Base-by-base conservation (phyloP, 1,140 invertebrate genomes). In the Sipha flava region DNA sequence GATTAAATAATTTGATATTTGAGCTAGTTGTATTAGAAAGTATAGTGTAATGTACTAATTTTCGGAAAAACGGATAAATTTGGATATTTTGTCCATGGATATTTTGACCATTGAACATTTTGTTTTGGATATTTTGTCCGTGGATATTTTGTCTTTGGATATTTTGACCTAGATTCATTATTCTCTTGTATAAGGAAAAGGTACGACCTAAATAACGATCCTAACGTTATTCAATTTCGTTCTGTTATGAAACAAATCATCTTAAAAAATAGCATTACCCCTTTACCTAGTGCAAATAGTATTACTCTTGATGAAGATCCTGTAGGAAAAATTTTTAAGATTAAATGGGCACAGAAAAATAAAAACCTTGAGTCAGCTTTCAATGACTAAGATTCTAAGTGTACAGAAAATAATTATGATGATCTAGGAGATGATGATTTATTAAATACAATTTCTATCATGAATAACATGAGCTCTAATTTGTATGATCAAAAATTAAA, bases 151-250 rank as follows among this genome's bases (percentile, higher is more conserved):
- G n/a, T n/a, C n/a, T n/a, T n/a, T n/a, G n/a, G n/a, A n/a, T n/a
- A n/a, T n/a, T n/a, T n/a, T n/a, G n/a, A n/a, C n/a, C n/a, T 68
- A 40, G 64, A 68, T 37, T 68, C 40, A 45, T 68, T 68, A 68
- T 68, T 68, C 18, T 68, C 64, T 40, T n/a, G 40, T 37, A 40
- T 40, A 68, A 68, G 31, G 40, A 68, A 68, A 40, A 68, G 64
- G 18, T 68, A 40, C 40, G 64, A 7, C 34, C 34, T 40, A 40
- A 68, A 68, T n/a, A 68, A 68, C 18, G 40, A 68, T 31, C 64
- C 64, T 26, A 68, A 40, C 7, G n/a, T 68, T 21, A 37, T 68
- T n/a, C 64, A 68, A 45, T 37, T 66, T 43, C n/a, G n/a, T n/a
- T n/a, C n/a, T n/a, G n/a, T n/a, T n/a, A n/a, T n/a, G n/a, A n/a